phyloP scores from a whole-genome alignment of 2,888 invertebrate species.

The Phyllotreta striolata region DNA sequence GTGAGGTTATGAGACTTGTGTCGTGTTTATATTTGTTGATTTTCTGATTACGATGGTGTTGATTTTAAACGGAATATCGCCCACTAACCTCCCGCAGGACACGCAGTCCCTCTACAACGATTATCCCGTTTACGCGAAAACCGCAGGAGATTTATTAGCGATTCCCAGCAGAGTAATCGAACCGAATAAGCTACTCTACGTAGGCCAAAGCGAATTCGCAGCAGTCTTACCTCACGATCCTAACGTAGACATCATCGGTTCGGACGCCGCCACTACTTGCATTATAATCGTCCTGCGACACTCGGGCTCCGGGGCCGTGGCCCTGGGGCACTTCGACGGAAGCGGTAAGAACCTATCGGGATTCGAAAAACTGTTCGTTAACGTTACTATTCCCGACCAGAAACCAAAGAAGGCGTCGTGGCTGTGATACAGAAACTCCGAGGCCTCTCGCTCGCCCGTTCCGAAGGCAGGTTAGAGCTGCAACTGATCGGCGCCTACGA shows the following conservation, averaged over 20 bases:
- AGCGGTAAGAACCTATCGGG: conserved; percentile 24
- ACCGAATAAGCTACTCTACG: conserved; percentile 86
- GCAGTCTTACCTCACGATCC: conserved; percentile 92
- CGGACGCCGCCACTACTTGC: conserved; percentile 94
- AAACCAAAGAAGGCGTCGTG: conserved; percentile 81
- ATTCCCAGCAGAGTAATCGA: conserved; percentile 82
- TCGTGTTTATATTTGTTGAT: no score
- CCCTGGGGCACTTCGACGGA: conserved; percentile 85
- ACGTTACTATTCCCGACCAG: conserved; percentile 53
- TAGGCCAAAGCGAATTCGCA: conserved; percentile 90
- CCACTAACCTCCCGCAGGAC: conserved; percentile 87
- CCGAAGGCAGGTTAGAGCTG: conserved; percentile 87
- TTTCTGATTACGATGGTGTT: conserved; percentile 86
- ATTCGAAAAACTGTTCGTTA: not conserved
- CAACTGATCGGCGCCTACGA: conserved; percentile 92
- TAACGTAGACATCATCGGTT: conserved; percentile 87
- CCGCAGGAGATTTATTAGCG: conserved; percentile 80
- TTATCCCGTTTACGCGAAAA: conserved; percentile 87
- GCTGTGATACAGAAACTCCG: conserved; percentile 84
- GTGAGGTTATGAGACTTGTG: no score
- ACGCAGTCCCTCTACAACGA: conserved; percentile 81
- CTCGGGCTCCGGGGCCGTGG: conserved; percentile 89
- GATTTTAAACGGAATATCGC: conserved; percentile 86
- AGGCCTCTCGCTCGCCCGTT: conserved; percentile 83
- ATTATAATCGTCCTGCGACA: conserved; percentile 91